Base-by-base conservation (phyloP, 2,113 vertebrate species). In the Eurystomus gularis region DNA sequence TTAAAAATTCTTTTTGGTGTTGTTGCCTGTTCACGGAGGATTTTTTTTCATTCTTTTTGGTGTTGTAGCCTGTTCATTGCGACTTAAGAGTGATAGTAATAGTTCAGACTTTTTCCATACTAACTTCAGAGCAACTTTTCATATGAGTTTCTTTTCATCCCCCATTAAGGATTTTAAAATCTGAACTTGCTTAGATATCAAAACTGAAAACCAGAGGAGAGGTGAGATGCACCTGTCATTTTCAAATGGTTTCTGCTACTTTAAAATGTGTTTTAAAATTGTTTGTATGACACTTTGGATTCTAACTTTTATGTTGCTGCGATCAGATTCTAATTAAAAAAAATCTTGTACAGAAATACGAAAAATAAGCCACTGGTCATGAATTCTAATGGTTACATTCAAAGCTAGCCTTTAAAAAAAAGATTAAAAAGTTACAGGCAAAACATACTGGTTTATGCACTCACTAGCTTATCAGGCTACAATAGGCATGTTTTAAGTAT, bases 311-410 rank as follows among this genome's bases (percentile, higher is more conserved):
- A 91, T 37, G 72, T 13, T 80, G 55, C 57, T 76, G 55, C 87
- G 79, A 85, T 65, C 62, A 66, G 91, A 93, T 88, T 92, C 82
- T 93, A 95, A 94, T 96, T 96, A 57, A 81, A 86, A 86, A 88
- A 86, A 86, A 88, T 94, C 82, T 94, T 37, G n/a, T 44, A 96
- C 89, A 84, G 54, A 89, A 80, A 83, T 81, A 86, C 96, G 97
- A 98, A 97, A 98, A 96, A 97, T 89, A 97, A 97, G 97, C 97
- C 95, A 97, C 87, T 95, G 95, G 86, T 91, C 95, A 94, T 94
- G 86, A 96, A 93, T 88, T 97, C 96, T 98, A 98, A 97, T 85
- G 96, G 86, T 93, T 97, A 98, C 95, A 97, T 97, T 98, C 97
- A 97, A 98, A 97, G 66, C 97, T 98, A 98, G 94, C 82, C 85